phyloP scores from a whole-genome alignment of 2,888 invertebrate genomes.

The Rhorus exstirpatorius region DNA sequence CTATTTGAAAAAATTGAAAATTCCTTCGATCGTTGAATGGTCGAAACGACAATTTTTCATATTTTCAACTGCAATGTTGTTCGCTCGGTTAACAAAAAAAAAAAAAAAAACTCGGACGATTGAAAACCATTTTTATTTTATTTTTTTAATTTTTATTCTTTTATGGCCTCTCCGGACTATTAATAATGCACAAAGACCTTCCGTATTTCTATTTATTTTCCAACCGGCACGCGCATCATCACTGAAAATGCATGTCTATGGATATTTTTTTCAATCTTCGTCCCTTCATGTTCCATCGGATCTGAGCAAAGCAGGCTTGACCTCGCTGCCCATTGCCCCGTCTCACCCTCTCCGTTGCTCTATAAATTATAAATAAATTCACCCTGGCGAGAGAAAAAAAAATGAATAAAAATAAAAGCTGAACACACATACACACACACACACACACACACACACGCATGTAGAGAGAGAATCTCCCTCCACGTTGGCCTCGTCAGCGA shows the following conservation, averaged over 20 bases:
- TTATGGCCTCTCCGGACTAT: slow-evolving; percentile 2
- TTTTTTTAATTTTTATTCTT: too few species aligned
- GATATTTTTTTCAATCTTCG: not conserved
- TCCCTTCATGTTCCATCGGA: slow-evolving; percentile 39
- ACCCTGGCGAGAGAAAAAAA: slow-evolving; percentile 29
- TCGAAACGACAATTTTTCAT: too few species aligned
- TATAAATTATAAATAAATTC: slow-evolving; percentile 70
- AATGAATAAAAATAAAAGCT: slow-evolving; percentile 35
- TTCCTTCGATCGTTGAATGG: not conserved
- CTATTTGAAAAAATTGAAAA: too few species aligned
- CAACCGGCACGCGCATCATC: slow-evolving; percentile 3
- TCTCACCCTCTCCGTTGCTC: slow-evolving; percentile 61
- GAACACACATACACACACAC: slow-evolving; percentile 14
- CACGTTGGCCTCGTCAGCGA: slow-evolving; percentile 61
- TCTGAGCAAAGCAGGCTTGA: slow-evolving; percentile 52
- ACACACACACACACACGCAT: not conserved
- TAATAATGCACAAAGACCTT: slow-evolving; percentile 28
- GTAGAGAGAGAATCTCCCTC: slow-evolving; percentile 27
- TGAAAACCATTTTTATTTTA: slow-evolving; percentile 20
- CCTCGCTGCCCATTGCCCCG: slow-evolving; percentile 55
- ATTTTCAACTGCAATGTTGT: not conserved
- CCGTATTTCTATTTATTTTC: slow-evolving; percentile 27
- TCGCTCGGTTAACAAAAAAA: too few species aligned
- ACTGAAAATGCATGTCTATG: not conserved
- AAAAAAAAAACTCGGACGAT: too few species aligned